Evolutionary conservation across 2,888 invertebrate genomes (phyloP).

Genomic region (Andrena camellia): DNA sequence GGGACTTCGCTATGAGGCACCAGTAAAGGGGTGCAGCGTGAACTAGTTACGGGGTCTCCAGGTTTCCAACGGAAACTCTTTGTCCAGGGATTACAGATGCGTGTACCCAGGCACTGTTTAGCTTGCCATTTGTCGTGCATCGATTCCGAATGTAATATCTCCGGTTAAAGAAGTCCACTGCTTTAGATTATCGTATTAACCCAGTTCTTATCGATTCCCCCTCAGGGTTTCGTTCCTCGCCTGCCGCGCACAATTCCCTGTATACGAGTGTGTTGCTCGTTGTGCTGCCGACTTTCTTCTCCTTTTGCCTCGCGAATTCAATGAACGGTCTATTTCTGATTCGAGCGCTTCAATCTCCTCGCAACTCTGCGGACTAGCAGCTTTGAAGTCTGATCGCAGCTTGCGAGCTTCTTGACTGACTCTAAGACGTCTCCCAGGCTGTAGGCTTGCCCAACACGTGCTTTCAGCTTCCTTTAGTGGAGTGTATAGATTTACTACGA

Average conservation of each 20-base stretch:
- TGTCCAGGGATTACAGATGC: background rate
- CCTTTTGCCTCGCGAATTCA: conserved; percentile 31
- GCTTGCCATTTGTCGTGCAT: conserved; percentile 5
- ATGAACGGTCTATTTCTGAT: conserved; percentile 36
- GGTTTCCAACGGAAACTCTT: background rate
- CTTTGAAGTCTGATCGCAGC: background rate
- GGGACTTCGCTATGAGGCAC: no score
- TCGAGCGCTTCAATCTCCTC: conserved; percentile 30
- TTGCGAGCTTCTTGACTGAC: background rate
- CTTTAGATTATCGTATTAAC: conserved; percentile 78
- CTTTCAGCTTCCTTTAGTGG: background rate
- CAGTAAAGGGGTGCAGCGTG: no score
- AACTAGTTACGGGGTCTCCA: no score
- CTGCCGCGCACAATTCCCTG: conserved; percentile 1
- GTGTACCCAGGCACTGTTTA: background rate
- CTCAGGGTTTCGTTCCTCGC: conserved; percentile 65
- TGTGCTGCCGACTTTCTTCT: conserved; percentile 11
- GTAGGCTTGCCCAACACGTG: background rate
- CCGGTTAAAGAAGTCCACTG: conserved; percentile 69
- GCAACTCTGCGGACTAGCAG: background rate
- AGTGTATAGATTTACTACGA: background rate
- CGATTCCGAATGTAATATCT: conserved; percentile 46
- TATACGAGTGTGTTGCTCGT: background rate
- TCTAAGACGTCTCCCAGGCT: background rate
- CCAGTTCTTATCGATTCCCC: conserved; percentile 77